Evolutionary conservation across 2,113 vertebrate genomes (phyloP), one percentile per base, ranked within the genome.

Genomic region (Leucopternis melanops): DNA sequence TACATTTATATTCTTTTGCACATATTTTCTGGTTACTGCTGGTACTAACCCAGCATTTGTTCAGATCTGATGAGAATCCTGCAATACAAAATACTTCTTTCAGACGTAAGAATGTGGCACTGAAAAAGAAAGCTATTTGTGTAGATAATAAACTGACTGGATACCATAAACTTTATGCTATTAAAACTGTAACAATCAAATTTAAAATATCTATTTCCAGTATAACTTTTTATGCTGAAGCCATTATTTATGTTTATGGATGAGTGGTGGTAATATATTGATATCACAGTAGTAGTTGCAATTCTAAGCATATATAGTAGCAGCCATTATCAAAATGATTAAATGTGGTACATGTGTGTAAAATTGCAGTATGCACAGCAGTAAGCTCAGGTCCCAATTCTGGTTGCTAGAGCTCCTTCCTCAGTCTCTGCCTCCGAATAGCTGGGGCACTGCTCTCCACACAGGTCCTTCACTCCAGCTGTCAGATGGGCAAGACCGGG

Each of bases 401-500:
- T 67, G 40, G 3, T 66, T 71, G 19, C 55, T 75, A 44, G 9
- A 49, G 20, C 9, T 77, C 58, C 18, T 89, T 54, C 31, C 57
- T 83, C 67, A 57, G 36, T 29, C 49, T 81, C 45, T 80, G 38
- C 54, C 21, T 59, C 44, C 4, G 3, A 70, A 79, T 23, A 58
- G 19, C 16, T 77, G n/a, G 9, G 16, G 12, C 38, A 34, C 1
- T 69, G 23, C 40, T 16, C 40, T 45, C 50, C 50, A 11, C 5
- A 4, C 50, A 62, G 36, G 50, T 83, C 18, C 66, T n/a, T 62
- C 52, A 47, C 42, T 62, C 72, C 23, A 38, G 27, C 42, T 47
- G 11, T 20, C 4, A 3, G 21, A 27, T 1, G 2, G 36, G n/a
- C 31, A 72, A 69, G 23, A 29, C 9, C 2, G 0, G 15, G 11